Evolutionary conservation across 1,140 invertebrate genomes (phyloP).

Genomic region (Hypsibius dujardini): DNA sequence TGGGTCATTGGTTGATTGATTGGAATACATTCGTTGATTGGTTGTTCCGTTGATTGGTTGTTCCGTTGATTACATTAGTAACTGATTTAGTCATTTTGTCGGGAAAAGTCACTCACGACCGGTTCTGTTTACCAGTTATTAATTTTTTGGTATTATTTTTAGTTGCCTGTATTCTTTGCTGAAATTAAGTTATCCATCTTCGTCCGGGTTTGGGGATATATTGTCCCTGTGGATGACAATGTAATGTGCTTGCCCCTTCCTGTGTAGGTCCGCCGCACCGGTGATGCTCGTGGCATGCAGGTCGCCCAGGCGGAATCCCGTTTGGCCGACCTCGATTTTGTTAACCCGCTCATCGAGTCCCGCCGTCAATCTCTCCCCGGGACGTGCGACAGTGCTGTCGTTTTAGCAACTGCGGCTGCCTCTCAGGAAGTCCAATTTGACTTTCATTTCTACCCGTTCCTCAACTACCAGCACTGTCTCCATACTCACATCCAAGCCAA

Average conservation of each 20-base stretch:
- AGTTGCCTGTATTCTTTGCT: no score
- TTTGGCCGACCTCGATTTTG: background rate
- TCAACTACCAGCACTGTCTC: background rate
- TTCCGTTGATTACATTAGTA: background rate
- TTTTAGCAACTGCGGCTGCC: background rate
- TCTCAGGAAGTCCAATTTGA: background rate
- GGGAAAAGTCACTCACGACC: background rate
- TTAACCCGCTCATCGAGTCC: background rate
- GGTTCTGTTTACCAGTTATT: background rate
- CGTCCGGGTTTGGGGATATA: no score
- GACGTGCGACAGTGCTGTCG: background rate
- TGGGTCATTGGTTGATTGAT: background rate
- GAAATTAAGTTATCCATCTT: no score
- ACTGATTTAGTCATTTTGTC: background rate
- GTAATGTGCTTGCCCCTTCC: no score
- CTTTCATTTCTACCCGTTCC: background rate
- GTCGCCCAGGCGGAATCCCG: background rate
- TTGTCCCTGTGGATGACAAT: no score
- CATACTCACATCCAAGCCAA: background rate
- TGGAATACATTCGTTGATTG: background rate
- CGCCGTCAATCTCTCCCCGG: background rate
- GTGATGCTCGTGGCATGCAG: no score
- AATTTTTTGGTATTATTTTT: no score
- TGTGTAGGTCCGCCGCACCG: no score
- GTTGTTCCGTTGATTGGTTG: background rate